Evolutionary conservation across 2,797 vertebrate species (phyloP), one percentile per base, ranked within the genome.

Genomic region (Tiaroga cobitis): DNA sequence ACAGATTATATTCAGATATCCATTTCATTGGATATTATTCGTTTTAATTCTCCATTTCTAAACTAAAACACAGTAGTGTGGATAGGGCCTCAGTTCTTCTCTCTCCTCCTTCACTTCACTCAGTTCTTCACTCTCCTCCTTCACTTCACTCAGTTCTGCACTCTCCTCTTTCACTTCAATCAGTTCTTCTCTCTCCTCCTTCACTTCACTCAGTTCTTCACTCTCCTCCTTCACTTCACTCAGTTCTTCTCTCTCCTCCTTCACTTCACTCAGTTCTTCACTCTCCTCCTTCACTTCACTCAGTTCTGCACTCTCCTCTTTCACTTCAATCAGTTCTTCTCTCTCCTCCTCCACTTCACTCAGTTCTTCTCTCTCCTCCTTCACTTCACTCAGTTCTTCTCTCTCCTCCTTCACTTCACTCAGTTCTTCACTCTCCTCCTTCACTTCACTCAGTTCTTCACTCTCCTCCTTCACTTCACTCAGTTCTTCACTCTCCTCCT

Each of bases 241-340:
- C 3, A 2, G 3, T 34, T 2, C 3, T 34, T 2, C 3, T 2
- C 3, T 2, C 3, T 2, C 32, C 3, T 2, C 32, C 3, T 3
- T 2, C 3, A 2, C 3, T 34, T 2, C 0, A 2, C 3, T 2
- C 3, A 2, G 3, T 34, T 2, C 3, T 34, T 2, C 0, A 2
- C 3, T 2, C 3, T 2, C 32, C 3, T 2, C 32, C 3, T 34
- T 2, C 3, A 2, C 3, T 34, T 2, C 3, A 2, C 3, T 2
- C 3, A 2, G 3, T 34, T 2, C 3, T 34, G 2, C 3, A 2
- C 3, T 2, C 3, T 2, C 32, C 3, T 2, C 32, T 34, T 3
- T 2, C 3, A 2, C 3, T 34, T 2, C 3, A 2, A 3, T 2
- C 3, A 2, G 3, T 34, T 2, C 3, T 34, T 2, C 3, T 2